These are phyloP conservation scores for Meiosimyza platycephala DNA, from an alignment of 2,888 invertebrate genomes.

Conservation along the genomic window DNA sequence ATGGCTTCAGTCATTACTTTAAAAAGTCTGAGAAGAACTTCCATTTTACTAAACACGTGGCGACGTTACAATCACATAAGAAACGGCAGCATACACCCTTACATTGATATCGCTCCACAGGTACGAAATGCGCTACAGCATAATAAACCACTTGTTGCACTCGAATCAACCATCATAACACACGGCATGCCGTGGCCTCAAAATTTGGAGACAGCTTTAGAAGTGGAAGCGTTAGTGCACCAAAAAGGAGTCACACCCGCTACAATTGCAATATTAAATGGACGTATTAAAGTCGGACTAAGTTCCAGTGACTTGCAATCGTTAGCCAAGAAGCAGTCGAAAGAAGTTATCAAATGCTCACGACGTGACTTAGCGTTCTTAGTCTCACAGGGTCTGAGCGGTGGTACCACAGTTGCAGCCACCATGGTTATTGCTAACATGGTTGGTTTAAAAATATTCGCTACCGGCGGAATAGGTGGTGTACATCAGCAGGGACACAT, in stretches of 20 bases:
- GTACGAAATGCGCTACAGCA: slow-evolving; percentile 75
- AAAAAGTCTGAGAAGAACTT: neutral
- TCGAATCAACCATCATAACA: slow-evolving; percentile 98
- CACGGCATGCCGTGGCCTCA: slow-evolving; percentile 97
- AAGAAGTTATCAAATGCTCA: slow-evolving; percentile 80
- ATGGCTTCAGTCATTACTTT: neutral
- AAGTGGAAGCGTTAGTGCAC: slow-evolving; percentile 75
- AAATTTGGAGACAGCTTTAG: slow-evolving; percentile 81
- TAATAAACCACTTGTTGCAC: slow-evolving; percentile 84
- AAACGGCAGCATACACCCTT: slow-evolving; percentile 17
- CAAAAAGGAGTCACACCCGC: slow-evolving; percentile 87
- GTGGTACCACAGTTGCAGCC: slow-evolving; percentile 97
- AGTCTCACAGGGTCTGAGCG: slow-evolving; percentile 76
- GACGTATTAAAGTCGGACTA: slow-evolving; percentile 85
- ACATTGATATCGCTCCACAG: slow-evolving; percentile 71
- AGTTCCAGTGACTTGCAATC: slow-evolving; percentile 72
- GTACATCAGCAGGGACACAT: slow-evolving; percentile 90
- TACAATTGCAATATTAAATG: slow-evolving; percentile 89
- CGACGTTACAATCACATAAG: neutral
- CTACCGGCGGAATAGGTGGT: slow-evolving; percentile 90
- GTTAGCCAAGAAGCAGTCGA: slow-evolving; percentile 69
- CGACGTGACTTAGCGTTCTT: slow-evolving; percentile 86
- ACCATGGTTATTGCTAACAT: slow-evolving; percentile 88
- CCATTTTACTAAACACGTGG: neutral
- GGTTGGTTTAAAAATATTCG: slow-evolving; percentile 89